Evolutionary conservation across 1,140 invertebrate genomes (phyloP), one percentile per base, ranked within the genome.

Genomic region (Scaptomyza pallida): DNA sequence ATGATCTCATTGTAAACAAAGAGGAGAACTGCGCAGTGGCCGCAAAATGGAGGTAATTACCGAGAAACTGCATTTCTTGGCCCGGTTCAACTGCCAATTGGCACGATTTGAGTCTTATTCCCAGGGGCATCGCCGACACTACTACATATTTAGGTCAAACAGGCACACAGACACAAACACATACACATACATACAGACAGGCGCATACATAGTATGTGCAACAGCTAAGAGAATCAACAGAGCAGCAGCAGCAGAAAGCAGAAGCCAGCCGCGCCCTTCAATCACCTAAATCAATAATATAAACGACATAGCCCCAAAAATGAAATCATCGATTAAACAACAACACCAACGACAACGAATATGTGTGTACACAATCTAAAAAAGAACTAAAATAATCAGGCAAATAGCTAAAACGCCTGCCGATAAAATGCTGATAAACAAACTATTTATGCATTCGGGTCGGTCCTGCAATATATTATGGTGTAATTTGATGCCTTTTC

Each of bases 261-360:
- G 33, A 37, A 12, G 48, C 40, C 55, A 85, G 70, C 81, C 81
- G 81, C 77, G 77, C 81, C 81, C 73, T 85, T 77, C 69, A 76
- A 70, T 54, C 57, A 40, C 23, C 67, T 55, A 75, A 75, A 79
- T 86, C 77, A 68, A 85, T 82, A 68, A 85, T 82, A 82, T 64
- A 33, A 50, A 55, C 61, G 50, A 65, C 69, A 72, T 33, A 59
- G 35, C 17, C 19, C 17, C 19, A 44, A 67, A 74, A 71, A 67
- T 80, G 69, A 77, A 77, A 68, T 74, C 81, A 85, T 85, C 65
- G 81, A 85, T 80, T 86, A 59, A 85, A 85, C 80, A 85, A 72
- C 21, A 65, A 63, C 37, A 56, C 21, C 30, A 68, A 37, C 4
- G 16, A 57, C 41, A 8, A 57, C 56, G 17, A 30, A 50, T 15